phyloP scores from a whole-genome alignment of 2,113 vertebrate species.

The Euleptes europaea region DNA sequence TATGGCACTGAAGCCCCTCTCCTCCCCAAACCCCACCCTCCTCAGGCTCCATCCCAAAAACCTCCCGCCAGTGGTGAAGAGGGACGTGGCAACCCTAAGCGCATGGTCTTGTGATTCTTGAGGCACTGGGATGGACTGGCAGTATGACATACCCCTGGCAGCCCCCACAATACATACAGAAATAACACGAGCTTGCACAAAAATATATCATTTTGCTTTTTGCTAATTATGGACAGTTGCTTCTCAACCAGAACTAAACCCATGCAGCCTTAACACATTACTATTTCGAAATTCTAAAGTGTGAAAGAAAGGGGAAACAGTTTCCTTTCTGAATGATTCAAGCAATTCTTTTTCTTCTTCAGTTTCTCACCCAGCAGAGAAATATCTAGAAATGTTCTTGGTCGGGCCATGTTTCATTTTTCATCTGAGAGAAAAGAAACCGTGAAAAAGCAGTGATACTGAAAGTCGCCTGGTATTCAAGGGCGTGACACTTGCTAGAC shows the following conservation, averaged over 20 bases:
- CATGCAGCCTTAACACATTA: not conserved
- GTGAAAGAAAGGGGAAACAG: not conserved
- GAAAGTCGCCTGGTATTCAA: not conserved
- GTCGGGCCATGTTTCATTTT: no score
- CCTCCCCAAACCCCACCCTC: no score
- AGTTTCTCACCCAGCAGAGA: conserved; percentile 8
- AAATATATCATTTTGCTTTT: not conserved
- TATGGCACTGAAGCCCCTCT: no score
- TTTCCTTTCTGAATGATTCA: not conserved
- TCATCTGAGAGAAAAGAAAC: not conserved
- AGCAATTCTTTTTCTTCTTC: conserved; percentile 36
- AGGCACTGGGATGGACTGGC: no score
- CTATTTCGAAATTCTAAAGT: not conserved
- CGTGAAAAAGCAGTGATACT: conserved; percentile 14
- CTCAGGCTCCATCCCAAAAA: no score
- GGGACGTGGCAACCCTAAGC: no score
- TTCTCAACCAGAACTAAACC: not conserved
- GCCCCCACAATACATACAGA: not conserved
- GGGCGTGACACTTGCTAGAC: not conserved
- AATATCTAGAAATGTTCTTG: not conserved
- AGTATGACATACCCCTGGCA: no score
- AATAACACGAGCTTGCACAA: not conserved
- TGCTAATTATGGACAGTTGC: conserved; percentile 1
- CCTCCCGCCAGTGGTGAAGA: no score
- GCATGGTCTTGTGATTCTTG: no score